These are phyloP conservation scores for Kryphioiulus occultus DNA, from an alignment of 2,888 invertebrate species.

Conservation along the genomic window DNA sequence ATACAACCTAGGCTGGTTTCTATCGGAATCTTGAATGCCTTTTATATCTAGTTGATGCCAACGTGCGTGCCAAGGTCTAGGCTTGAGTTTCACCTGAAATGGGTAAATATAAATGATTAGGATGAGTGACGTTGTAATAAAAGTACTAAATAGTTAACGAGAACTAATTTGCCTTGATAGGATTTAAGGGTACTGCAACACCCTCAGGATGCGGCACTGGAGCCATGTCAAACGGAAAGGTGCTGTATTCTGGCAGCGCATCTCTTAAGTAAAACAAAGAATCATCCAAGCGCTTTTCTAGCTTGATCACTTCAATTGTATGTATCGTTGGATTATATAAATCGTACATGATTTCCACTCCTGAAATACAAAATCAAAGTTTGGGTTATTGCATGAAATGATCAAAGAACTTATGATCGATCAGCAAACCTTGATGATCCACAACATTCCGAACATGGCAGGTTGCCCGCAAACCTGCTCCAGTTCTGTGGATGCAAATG, in stretches of 20 bases:
- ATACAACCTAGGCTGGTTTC: constrained; percentile 59
- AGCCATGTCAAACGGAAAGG: constrained; percentile 92
- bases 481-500: constrained; percentile 87
- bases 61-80: constrained; percentile 85
- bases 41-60: constrained; percentile 84
- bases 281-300: constrained; percentile 93
- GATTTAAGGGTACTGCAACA: constrained; percentile 78
- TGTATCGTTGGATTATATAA: constrained; percentile 93
- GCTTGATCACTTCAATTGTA: constrained; percentile 84
- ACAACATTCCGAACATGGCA: constrained; percentile 93
- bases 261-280: constrained; percentile 87
- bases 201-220: constrained; percentile 80
- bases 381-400: neutral
- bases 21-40: constrained; percentile 73
- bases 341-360: constrained; percentile 78
- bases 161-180: constrained; percentile 65
- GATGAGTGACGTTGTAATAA: neutral
- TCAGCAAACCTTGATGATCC: constrained; percentile 87
- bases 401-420: no score
- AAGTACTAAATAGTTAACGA: neutral
- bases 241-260: constrained; percentile 89
- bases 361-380: constrained; percentile 59
- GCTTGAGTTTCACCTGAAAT: constrained; percentile 67
- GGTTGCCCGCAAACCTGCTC: constrained; percentile 81
- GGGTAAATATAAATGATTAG: neutral